Evolutionary conservation across 37 sponge, comb jelly and placozoan genomes (phyloP).

Genomic region (Chondrosia reniformis): DNA sequence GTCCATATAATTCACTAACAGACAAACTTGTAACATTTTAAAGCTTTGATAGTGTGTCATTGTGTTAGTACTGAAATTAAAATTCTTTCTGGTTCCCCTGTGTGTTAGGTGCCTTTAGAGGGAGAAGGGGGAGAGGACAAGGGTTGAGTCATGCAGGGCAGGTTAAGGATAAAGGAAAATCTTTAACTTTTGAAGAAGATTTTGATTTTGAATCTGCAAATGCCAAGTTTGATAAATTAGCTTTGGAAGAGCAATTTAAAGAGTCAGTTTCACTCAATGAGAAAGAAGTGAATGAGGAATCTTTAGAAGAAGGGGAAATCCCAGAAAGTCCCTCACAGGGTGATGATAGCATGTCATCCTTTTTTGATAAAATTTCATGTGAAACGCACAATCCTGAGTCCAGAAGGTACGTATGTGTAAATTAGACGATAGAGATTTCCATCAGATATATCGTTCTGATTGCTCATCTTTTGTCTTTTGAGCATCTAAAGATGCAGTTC

Average conservation of each 20-base stretch:
- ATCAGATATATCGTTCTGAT: no score
- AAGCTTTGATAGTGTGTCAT: no score
- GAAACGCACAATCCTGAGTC: slow-evolving; percentile 42
- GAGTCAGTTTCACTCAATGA: slow-evolving; percentile 56
- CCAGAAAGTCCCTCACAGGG: slow-evolving; percentile 9
- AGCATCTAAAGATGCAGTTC: no score
- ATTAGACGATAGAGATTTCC: no score
- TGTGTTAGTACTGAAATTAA: no score
- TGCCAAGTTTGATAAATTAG: slow-evolving; percentile 85
- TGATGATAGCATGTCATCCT: slow-evolving; percentile 87
- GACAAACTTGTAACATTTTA: no score
- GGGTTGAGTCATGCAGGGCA: background rate
- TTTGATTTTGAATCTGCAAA: slow-evolving; percentile 98
- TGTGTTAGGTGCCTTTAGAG: no score
- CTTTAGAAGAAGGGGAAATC: slow-evolving; percentile 25
- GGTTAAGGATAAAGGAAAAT: background rate
- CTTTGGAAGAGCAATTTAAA: slow-evolving; percentile 80
- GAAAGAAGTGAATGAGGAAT: slow-evolving; percentile 23
- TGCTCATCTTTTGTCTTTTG: no score
- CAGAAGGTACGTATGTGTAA: slow-evolving; percentile 27
- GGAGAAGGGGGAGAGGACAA: background rate
- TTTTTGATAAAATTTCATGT: slow-evolving; percentile 91
- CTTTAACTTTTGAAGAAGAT: slow-evolving; percentile 74
- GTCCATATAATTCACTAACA: no score
- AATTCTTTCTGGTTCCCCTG: background rate